Conservation (phyloP, 2,888 invertebrate genomes). For the Drosophila rellima region DNA sequence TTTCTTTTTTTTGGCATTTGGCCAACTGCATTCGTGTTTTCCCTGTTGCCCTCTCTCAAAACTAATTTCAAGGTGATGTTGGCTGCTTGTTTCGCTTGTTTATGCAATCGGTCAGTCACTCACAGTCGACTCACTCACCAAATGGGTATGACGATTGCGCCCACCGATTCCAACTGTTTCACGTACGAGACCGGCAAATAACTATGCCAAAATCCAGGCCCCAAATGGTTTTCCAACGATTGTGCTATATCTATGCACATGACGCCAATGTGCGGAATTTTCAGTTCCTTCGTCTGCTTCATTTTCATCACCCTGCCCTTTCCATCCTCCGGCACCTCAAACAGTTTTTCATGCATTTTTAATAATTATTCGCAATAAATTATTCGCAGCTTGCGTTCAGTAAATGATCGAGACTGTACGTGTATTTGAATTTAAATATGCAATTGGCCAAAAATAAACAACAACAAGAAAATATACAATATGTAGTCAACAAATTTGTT, state of each 20-base stretch:
- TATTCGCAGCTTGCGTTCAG: no score
- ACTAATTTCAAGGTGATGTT: constrained; percentile 24
- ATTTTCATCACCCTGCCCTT: neutral
- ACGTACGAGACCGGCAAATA: constrained; percentile 95
- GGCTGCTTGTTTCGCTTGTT: neutral
- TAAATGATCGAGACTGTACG: constrained; percentile 2
- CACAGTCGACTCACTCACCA: constrained; percentile 87
- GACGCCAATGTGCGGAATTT: constrained; percentile 89
- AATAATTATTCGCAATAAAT: neutral
- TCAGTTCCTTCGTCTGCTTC: neutral
- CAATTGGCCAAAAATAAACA: neutral
- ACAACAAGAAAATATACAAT: neutral
- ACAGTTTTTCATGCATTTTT: neutral
- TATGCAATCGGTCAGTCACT: constrained; percentile 7
- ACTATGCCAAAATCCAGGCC: constrained; percentile 87
- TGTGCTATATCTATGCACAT: constrained; percentile 89
- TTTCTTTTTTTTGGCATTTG: constrained; percentile 14
- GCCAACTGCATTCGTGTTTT: constrained; percentile 18
- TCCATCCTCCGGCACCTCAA: neutral
- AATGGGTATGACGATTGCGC: constrained; percentile 93
- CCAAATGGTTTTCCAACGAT: constrained; percentile 87
- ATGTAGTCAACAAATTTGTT: neutral
- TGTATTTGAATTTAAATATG: neutral
- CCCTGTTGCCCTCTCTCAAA: neutral
- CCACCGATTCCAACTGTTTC: constrained; percentile 93